Evolutionary conservation across 2,888 invertebrate species (phyloP), one percentile per base, ranked within the genome.

Genomic region (Patella depressa): DNA sequence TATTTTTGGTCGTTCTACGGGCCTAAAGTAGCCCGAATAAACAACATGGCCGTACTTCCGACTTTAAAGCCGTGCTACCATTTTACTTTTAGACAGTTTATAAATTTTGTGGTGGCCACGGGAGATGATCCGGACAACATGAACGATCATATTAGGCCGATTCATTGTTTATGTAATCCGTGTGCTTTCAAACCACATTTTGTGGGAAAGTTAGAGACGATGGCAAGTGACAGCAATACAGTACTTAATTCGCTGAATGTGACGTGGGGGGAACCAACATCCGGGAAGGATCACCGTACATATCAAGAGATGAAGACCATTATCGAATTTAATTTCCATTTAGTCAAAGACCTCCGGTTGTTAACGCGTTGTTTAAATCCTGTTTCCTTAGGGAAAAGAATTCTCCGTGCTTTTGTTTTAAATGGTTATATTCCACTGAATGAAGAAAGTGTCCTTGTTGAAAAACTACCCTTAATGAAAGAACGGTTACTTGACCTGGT

Each of bases 201-300:
- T 59, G 78, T 85, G 1, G 83, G 84, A 14, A 80, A 80, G 72
- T 24, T 79, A 34, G 84, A 85, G 79, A 79, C 82, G 19, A 81
- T 85, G 78, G 53, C 53, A 2, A 55, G 74, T 11, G 79, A 75
- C 54, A 79, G 73, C 24, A n/a, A 55, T 53, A 76, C 74, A 12
- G 77, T 84, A n/a, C 70, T 85, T 11, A 69, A 75, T 1, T 79
- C 74, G 53, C 76, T 81, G 12, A 73, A 74, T n/a, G 73, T 83
- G 17, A 71, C 75, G 7, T 53, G 77, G 11, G 17, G 24, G 14
- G 65, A 65, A 24, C 19, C 19, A 65, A 15, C 19, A 9, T 65
- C 65, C 12, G 24, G 12, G 19, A 12, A 24, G 11, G 24, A 24
- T 5, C 19, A 65, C 14, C 65, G 65, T 24, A 65, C 24, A 19